Base-by-base conservation (phyloP, 2,113 vertebrate species). In the Platichthys flesus region DNA sequence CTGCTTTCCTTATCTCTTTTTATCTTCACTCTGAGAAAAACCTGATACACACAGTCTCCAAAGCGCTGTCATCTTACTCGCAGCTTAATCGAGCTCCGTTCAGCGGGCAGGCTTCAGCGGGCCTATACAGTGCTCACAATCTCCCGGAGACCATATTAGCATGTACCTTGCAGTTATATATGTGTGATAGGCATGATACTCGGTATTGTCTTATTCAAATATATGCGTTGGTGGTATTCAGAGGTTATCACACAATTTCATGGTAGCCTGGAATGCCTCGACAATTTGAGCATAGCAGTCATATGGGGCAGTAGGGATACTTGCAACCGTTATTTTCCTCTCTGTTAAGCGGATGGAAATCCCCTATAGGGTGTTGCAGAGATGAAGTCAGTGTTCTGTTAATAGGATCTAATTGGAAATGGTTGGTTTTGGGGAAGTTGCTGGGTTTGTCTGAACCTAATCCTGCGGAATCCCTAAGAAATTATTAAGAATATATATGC, bases 361-460 rank as follows among this genome's bases (percentile, higher is more conserved):
- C 83, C 85, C 81, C 76, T 82, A 84, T 81, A 84, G 77, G 86
- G 71, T 81, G 76, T 84, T 86, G 69, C 81, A 77, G 81, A 81
- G 67, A 78, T 78, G 45, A 79, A 88, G 77, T 87, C 86, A 81
- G 82, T 88, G 76, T 89, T 85, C 76, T 82, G 88, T 83, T 88
- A 88, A 91, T 86, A 83, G 85, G 78, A 90, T 91, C 77, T 92
- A 90, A 91, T 90, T 89, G 85, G 85, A 81, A 91, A 81, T 88
- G 84, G 79, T 58, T 81, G 76, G 72, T 80, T 67, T 89, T 87
- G 74, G 83, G 65, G 66, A 88, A 90, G 89, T 87, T 88, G 81
- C 87, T 78, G 66, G 76, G 74, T 82, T 88, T 86, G 85, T 81
- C 59, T 84, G 78, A 86, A 86, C 45, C 66, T 92, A 90, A 92